phyloP scores from a whole-genome alignment of 1,140 invertebrate genomes.

The Ditylenchus dipsaci region DNA sequence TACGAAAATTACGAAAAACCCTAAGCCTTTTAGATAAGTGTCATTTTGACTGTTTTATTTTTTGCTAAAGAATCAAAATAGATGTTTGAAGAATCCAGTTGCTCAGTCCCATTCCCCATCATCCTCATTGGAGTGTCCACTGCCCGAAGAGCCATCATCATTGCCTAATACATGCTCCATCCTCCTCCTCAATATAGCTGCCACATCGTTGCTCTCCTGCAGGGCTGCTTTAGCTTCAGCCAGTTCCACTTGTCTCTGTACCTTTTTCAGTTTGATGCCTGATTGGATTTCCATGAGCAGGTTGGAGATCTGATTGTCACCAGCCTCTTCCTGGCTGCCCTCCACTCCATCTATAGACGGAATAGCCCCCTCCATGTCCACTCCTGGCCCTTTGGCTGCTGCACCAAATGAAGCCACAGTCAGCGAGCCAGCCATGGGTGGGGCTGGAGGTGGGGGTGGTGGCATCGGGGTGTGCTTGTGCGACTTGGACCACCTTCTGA shows the following conservation, averaged over 20 bases:
- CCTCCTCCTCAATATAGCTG: constrained; percentile 46
- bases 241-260: constrained; percentile 44
- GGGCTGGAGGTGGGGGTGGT: not conserved
- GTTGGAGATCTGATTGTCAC: not conserved
- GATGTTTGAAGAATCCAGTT: no score
- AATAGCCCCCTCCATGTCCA: not conserved
- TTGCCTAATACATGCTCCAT: constrained; percentile 52
- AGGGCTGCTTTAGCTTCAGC: constrained; percentile 32
- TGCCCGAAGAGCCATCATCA: constrained; percentile 12
- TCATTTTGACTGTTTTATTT: no score
- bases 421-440: no score
- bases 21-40: no score
- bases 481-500: no score
- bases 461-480: not conserved
- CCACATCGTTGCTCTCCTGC: constrained; percentile 46
- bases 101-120: constrained; percentile 33
- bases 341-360: not conserved
- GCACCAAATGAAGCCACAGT: no score
- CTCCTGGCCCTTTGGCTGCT: not conserved
- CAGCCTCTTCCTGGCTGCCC: not conserved
- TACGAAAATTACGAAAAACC: no score
- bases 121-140: constrained; percentile 14
- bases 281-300: constrained; percentile 45
- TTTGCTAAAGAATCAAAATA: no score
- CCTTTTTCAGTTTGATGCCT: constrained; percentile 49